phyloP scores from a whole-genome alignment of 2,797 vertebrate species.

The Pangasius djambal region DNA sequence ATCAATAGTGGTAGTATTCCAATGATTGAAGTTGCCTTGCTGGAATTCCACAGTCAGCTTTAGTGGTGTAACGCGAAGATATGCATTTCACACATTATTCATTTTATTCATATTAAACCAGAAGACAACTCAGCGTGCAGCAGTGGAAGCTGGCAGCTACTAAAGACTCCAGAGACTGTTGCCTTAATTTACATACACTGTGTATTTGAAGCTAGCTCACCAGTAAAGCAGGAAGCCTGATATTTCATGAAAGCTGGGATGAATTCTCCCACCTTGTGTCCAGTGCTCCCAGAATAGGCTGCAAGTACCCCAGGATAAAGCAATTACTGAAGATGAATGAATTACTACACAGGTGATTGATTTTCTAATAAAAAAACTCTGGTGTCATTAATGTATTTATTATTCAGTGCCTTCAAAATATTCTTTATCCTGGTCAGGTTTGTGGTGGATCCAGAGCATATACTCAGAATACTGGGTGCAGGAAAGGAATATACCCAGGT shows the following conservation, averaged over 20 bases:
- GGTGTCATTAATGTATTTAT: not conserved
- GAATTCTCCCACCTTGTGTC: not conserved
- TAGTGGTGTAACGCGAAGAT: not conserved
- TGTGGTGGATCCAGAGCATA: not conserved
- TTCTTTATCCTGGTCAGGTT: not conserved
- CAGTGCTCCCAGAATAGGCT: not conserved
- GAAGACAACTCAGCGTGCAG: not conserved
- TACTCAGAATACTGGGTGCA: not conserved
- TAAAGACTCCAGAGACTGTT: not conserved
- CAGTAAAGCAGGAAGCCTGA: not conserved
- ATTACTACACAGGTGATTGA: not conserved
- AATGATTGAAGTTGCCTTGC: no score
- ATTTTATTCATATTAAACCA: slow-evolving; percentile 6
- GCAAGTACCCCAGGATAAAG: not conserved
- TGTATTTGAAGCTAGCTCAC: not conserved
- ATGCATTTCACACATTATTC: not conserved
- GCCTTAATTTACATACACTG: not conserved
- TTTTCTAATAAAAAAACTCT: not conserved
- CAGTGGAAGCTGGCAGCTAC: not conserved
- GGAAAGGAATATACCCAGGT: not conserved
- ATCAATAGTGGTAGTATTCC: no score
- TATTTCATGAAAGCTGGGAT: not conserved
- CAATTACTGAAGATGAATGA: not conserved
- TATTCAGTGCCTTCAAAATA: not conserved
- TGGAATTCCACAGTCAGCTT: not conserved